Conservation (phyloP, 2,113 vertebrate genomes). For the Semnornis frantzii region DNA sequence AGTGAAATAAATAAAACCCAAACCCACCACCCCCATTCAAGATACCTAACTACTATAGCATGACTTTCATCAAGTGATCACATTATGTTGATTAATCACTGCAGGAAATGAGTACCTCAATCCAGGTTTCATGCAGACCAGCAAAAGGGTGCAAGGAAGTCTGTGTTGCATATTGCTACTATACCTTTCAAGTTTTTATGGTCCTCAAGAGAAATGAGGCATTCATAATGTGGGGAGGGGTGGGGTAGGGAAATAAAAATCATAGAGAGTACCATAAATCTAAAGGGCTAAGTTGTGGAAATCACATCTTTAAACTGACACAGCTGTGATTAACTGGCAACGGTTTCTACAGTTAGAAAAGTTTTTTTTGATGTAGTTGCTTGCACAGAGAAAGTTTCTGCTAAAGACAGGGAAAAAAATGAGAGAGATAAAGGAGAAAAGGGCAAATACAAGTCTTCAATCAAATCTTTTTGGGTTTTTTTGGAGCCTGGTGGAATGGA, state of each 20-base stretch:
- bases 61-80: constrained; percentile 54
- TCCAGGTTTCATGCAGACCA: constrained; percentile 53
- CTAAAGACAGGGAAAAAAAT: background rate
- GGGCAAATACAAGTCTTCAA: constrained; percentile 11
- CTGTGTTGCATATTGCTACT: constrained; percentile 65
- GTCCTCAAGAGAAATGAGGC: constrained; percentile 64
- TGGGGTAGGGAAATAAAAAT: constrained; percentile 44
- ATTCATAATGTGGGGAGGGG: constrained; percentile 28
- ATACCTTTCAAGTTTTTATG: constrained; percentile 66
- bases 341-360: constrained; percentile 59
- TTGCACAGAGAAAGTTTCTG: constrained; percentile 38
- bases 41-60: background rate
- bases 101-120: constrained; percentile 68
- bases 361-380: constrained; percentile 36
- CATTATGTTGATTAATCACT: constrained; percentile 67
- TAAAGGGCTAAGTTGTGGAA: constrained; percentile 60
- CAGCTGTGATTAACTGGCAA: constrained; percentile 61
- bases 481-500: background rate
- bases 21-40: background rate
- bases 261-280: constrained; percentile 66
- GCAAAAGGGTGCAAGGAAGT: constrained; percentile 63
- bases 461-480: background rate
- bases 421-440: background rate
- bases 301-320: constrained; percentile 67
- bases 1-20: constrained; percentile 10